Evolutionary conservation across 2,888 invertebrate genomes (phyloP).

Genomic region (Eueremaeus valkanovi): DNA sequence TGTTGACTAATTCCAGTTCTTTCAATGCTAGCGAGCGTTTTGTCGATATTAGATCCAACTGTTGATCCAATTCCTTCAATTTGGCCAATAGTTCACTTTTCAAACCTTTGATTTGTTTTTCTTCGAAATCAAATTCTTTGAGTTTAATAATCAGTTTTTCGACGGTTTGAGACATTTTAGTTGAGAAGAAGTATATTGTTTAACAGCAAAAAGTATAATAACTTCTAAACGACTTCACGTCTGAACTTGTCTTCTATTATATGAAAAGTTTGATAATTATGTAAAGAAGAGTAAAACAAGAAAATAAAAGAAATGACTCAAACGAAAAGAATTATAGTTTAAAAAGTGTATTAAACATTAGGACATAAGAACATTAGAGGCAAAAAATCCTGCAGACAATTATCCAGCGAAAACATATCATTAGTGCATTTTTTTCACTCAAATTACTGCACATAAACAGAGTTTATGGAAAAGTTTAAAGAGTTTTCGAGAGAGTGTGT

Average conservation of each 20-base stretch:
- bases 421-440: background rate
- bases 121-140: constrained; percentile 2
- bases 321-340: background rate
- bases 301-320: background rate
- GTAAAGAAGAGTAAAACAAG: background rate
- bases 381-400: background rate
- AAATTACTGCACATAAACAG: background rate
- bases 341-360: background rate
- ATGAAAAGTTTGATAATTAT: too few species aligned
- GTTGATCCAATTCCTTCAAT: background rate
- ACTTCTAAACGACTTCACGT: too few species aligned
- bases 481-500: too few species aligned
- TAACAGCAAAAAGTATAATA: too few species aligned
- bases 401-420: background rate
- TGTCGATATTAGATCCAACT: constrained; percentile 7
- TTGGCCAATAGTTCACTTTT: background rate
- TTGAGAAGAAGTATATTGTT: background rate
- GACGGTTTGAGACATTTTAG: background rate
- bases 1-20: background rate
- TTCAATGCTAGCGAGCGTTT: background rate
- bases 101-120: background rate
- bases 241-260: too few species aligned
- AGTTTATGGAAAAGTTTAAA: background rate
- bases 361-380: background rate
- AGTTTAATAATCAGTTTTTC: constrained; percentile 13